These are phyloP conservation scores for Hemicentrotus pulcherrimus DNA, from an alignment of 35 echinoderm and acorn worm genomes.

Conservation along the genomic window DNA sequence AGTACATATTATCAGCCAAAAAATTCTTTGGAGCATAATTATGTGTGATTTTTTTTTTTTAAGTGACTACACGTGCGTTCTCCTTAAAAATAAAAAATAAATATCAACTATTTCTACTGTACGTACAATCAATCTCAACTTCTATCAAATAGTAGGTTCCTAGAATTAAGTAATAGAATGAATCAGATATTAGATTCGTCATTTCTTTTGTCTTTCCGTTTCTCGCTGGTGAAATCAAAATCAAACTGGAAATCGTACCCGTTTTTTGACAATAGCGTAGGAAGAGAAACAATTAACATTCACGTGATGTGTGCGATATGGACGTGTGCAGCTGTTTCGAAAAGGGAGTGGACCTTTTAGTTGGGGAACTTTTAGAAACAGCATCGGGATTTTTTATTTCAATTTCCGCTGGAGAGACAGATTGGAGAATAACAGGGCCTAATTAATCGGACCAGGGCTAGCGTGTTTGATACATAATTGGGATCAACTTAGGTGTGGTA, in stretches of 20 bases:
- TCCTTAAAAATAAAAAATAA: too few relatives aligned
- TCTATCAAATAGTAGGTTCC: background rate
- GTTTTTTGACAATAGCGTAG: background rate
- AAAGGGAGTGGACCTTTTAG: background rate
- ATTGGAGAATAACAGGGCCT: background rate
- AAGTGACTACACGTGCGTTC: too few relatives aligned
- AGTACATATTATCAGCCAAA: too few relatives aligned
- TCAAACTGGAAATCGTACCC: background rate
- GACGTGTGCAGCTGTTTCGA: background rate
- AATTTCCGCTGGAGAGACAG: background rate
- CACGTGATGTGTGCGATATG: background rate
- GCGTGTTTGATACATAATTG: slow-evolving; percentile 15
- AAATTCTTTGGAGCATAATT: too few relatives aligned
- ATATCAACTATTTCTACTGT: background rate
- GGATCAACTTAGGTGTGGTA: slow-evolving; percentile 35
- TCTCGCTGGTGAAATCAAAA: background rate
- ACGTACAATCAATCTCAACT: background rate
- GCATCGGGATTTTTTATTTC: background rate
- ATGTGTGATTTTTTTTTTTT: too few relatives aligned
- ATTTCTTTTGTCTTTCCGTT: slow-evolving; percentile 17
- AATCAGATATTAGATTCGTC: slow-evolving; percentile 18
- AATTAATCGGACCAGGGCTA: background rate
- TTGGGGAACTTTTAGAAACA: background rate
- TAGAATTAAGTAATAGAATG: background rate
- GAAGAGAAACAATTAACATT: slow-evolving; percentile 13